These are phyloP conservation scores for Petrocephalus schoutedeni DNA, from an alignment of 2,797 vertebrate species.

Conservation along the genomic window DNA sequence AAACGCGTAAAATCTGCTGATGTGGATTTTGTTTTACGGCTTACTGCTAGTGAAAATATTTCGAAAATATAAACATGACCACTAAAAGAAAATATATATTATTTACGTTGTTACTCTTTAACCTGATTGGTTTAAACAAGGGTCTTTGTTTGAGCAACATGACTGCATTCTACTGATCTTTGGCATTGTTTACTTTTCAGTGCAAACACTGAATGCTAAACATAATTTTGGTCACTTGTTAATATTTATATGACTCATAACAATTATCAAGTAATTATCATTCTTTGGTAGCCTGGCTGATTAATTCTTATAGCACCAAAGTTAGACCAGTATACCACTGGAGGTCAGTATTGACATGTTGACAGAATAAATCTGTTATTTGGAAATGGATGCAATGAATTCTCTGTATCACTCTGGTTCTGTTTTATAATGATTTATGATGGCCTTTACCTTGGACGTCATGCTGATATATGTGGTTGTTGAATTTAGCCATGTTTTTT, in stretches of 20 bases:
- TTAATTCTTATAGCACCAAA: neutral
- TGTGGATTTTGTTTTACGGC: neutral
- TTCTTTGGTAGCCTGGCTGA: neutral
- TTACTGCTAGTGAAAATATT: neutral
- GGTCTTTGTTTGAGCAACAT: neutral
- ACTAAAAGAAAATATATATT: neutral
- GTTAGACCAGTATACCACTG: constrained; percentile 51
- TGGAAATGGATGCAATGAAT: neutral
- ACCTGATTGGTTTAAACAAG: neutral
- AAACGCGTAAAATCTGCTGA: neutral
- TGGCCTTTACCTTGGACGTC: neutral
- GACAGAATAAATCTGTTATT: neutral
- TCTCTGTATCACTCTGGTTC: neutral
- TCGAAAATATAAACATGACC: neutral
- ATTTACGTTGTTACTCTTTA: neutral
- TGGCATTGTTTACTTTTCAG: neutral
- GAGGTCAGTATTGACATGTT: constrained; percentile 61
- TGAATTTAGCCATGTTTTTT: neutral
- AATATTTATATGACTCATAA: neutral
- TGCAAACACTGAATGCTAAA: neutral
- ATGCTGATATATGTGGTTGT: neutral
- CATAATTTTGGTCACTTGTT: neutral
- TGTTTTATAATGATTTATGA: neutral
- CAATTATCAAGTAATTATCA: neutral
- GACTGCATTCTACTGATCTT: neutral